Conservation (phyloP, 2,888 invertebrate species). For the Patella depressa region DNA sequence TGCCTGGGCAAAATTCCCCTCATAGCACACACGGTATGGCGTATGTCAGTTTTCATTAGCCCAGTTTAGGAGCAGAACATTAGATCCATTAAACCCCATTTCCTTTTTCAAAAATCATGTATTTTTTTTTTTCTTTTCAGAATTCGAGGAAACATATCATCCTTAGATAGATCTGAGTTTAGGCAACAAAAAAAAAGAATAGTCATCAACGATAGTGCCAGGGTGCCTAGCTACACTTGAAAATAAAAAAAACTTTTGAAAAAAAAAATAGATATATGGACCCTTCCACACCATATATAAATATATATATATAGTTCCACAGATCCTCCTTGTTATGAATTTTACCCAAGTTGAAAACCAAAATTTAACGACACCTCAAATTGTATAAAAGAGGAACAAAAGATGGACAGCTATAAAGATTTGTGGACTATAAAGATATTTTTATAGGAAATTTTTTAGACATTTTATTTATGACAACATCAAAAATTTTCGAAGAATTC, state of each 20-base stretch:
- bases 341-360: neutral
- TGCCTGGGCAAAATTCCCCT: too few relatives aligned
- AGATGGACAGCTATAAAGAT: neutral
- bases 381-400: neutral
- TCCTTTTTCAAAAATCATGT: too few relatives aligned
- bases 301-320: neutral
- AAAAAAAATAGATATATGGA: conserved; percentile 1
- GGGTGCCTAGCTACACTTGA: conserved; percentile 4
- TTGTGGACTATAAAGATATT: conserved; percentile 2
- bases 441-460: conserved; percentile 2
- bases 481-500: neutral
- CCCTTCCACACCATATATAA: neutral
- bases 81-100: too few relatives aligned
- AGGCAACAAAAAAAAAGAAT: neutral
- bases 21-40: too few relatives aligned
- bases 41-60: too few relatives aligned
- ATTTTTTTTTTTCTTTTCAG: neutral
- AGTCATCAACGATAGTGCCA: conserved; percentile 9
- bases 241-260: neutral
- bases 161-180: conserved; percentile 4
- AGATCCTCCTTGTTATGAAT: neutral
- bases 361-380: neutral
- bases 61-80: too few relatives aligned
- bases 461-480: conserved; percentile 3
- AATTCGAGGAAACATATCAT: conserved; percentile 10